Evolutionary conservation across 2,113 vertebrate genomes (phyloP), one percentile per base, ranked within the genome.

Genomic region (Deroptyus accipitrinus): DNA sequence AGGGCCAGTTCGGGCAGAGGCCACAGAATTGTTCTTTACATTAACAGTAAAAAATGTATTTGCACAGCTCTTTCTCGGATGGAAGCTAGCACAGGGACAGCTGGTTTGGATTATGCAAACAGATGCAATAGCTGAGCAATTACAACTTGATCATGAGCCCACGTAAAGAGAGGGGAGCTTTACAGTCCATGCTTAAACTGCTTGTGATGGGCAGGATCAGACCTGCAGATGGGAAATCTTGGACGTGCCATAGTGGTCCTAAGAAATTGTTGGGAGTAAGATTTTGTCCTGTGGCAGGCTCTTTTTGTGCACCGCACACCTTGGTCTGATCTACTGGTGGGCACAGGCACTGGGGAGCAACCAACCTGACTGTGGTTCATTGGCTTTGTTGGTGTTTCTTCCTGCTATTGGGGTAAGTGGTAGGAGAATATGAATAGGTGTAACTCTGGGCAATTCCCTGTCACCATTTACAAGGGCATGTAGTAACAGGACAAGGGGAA

Each of bases 21-120:
- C 46, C 77, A 79, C 74, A 49, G 55, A 91, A 79, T 27, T 37
- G 7, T 20, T 91, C 92, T 96, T 97, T 97, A 96, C 81, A 94
- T 95, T 94, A 96, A 83, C 86, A 83, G 54, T 85, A 86, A 90
- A 96, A 95, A 94, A 87, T 89, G 81, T 76, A 94, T 95, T 92
- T 96, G 74, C 22, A 2, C 83, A 92, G 92, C 66, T 92, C 49
- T 95, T 92, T 96, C 80, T 87, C 87, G 83, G 91, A 79, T 91
- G 74, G 39, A 52, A 82, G 25, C 91, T 88, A 13, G 3, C 19
- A 66, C 44, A 87, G 80, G 28, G 55, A 72, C 90, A 94, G 94
- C 91, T 94, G 94, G 35, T 54, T 93, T 94, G 82, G 89, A 73
- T 95, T 94, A 94, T 0, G 5, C 81, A 87, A 94, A 91, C 96